Base-by-base conservation (phyloP, 1,140 invertebrate species). In the Helicoverpa armigera region DNA sequence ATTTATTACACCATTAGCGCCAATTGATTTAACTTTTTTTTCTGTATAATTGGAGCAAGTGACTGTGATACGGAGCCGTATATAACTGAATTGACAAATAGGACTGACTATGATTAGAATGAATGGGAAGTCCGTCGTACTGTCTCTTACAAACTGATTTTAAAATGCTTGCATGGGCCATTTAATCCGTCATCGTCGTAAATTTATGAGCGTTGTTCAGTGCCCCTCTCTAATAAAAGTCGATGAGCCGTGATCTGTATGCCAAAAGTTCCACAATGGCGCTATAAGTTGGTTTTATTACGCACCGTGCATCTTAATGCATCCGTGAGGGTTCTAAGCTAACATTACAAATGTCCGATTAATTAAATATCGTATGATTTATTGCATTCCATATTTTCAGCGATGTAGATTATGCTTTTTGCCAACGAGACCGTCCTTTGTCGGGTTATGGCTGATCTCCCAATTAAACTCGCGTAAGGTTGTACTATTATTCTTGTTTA, bases 211-310 rank as follows among this genome's bases (percentile, higher is more conserved):
- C 61, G 78, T 69, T 61, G 83, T 85, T 85, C 83, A n/a, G n/a
- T 85, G 80, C 80, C 85, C 92, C 90, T 82, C 82, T 82, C 87
- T 82, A 90, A 93, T 89, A 88, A 90, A 90, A 92, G 72, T 94
- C 91, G 89, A 93, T 94, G 91, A 90, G 83, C 89, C 92, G 85
- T 93, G 89, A 89, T 92, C 87, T 85, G 84, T 90, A 86, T 87
- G 89, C 89, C 87, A 86, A 86, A 87, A 88, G 81, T 86, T 87
- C 86, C 86, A 86, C 87, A 89, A 89, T 88, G 80, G 79, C 61
- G 61, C 82, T 83, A 86, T 86, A 84, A 88, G 85, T 85, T 77
- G 73, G 73, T 81, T 77, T 88, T 87, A 90, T 88, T 90, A 70
- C 81, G 51, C 61, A 77, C 58, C 12, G 79, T 75, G 78, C 73